Evolutionary conservation across 2,888 invertebrate species (phyloP), one percentile per base, ranked within the genome.

Genomic region (Sclerodermus sp.): DNA sequence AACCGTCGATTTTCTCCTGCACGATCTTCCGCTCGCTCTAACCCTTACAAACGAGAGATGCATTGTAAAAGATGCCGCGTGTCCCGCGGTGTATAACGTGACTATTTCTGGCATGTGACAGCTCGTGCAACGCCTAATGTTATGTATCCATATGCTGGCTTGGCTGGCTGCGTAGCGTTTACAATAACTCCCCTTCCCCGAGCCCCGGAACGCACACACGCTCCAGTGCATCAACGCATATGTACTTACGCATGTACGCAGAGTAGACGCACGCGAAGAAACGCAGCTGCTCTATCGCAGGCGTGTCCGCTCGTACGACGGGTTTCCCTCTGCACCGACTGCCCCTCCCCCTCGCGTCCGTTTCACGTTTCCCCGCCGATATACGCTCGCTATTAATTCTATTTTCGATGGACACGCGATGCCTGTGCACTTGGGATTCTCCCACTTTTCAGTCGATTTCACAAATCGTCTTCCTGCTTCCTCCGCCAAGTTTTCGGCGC

Each of bases 231-330:
- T 53, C 43, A 50, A 40, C 47, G 29, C 18, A 40, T 47, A 38
- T 47, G 47, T 23, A 37, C 10, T 23, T 14, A 39, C 18, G 32
- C 51, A 38, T 47, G 47, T 23, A 37, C 10, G 34, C 17, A 39
- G 32, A 14, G 10, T 23, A 45, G 41, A 32, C 46, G 55, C 52
- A 48, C 53, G 56, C 55, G 54, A 63, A 62, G 62, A 68, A 70
- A 66, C 67, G 67, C 73, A 74, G 72, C 74, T 74, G 74, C 66
- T 69, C 62, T 55, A 60, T 64, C 55, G 60, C 63, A 58, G 65
- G n/a, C n/a, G n/a, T n/a, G n/a, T n/a, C n/a, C n/a, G n/a, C n/a
- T n/a, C n/a, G n/a, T n/a, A n/a, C n/a, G n/a, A 47, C 37, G 42
- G 32, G 42, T 31, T 47, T 43, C 42, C 34, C 37, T 2, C 18